These are phyloP conservation scores for Brachionus paranguensis DNA, from an alignment of 1,140 invertebrate genomes.

Conservation along the genomic window DNA sequence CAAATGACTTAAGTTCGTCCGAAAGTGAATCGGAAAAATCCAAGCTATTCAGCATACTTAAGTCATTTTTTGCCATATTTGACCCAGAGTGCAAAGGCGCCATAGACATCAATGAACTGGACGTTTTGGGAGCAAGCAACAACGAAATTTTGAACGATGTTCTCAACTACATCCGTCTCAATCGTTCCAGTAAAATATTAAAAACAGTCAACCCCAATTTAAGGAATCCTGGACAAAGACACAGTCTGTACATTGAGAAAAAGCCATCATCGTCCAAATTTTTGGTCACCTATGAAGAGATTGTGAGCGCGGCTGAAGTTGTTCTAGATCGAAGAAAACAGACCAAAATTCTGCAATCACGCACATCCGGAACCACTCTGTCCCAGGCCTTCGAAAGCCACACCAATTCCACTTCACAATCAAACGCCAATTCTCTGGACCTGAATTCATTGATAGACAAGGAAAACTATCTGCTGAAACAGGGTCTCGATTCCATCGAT, in stretches of 20 bases:
- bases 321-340: background rate
- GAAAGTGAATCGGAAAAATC: background rate
- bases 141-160: constrained; percentile 34
- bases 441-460: background rate
- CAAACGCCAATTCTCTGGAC: constrained; percentile 18
- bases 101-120: constrained; percentile 31
- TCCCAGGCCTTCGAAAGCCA: constrained; percentile 20
- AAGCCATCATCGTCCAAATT: background rate
- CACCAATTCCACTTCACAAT: background rate
- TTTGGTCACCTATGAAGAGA: constrained; percentile 17
- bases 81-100: constrained; percentile 19
- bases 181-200: background rate
- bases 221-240: background rate
- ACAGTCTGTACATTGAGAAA: background rate
- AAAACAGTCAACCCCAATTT: constrained; percentile 9
- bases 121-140: background rate
- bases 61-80: constrained; percentile 32
- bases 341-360: background rate
- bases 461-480: background rate
- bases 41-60: constrained; percentile 7
- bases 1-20: background rate
- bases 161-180: background rate
- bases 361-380: background rate
- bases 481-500: background rate
- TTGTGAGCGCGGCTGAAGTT: background rate